Base-by-base conservation (phyloP, 37 sponge, comb jelly and placozoan species). In the Cliona cf. orientalis region DNA sequence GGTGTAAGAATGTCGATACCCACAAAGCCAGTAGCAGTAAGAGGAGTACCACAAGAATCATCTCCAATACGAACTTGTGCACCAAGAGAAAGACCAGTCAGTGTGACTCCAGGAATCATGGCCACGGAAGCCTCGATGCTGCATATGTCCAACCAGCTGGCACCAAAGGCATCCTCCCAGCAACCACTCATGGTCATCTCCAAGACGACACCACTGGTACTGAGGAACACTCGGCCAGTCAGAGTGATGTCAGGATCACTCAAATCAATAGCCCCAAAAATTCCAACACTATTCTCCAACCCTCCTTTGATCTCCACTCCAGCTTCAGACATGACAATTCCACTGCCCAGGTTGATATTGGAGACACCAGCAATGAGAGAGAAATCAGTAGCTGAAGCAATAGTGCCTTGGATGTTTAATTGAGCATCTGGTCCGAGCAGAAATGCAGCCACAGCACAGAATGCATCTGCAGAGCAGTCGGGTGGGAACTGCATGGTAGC, bases 151-250 rank as follows among this genome's bases (percentile, higher is more conserved):
- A 82, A 40, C 22, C 31, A n/a, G 19, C 42, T 23, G 19, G 60
- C 29, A 0, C 73, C 73, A 60, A 82, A 82, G 28, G 82, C 63
- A 34, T 36, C 37, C 6, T 80, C 39, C 80, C 80, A 80, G 55
- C 80, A 80, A 17, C 80, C 70, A 69, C 25, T 39, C 73, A 82
- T 82, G 42, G 72, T 36, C 37, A 58, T 38, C 29, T 82, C 73
- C 44, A 82, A 45, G 2, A 36, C 34, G 3, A 82, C 58, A 31
- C 43, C 33, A 5, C 55, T 28, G 3, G 53, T 23, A 28, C 64
- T 58, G 21, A 82, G 19, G 0, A 36, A 72, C 37, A 42, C 82
- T 42, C 7, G 26, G 14, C 66, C 26, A 28, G 82, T 82, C 19
- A 82, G 12, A n/a, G n/a, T n/a, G n/a, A n/a, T n/a, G n/a, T 53